Percentiles rank a stretch among this genome's conserved stretches.
Evolutionary conservation across 2,888 invertebrate genomes (phyloP).

Genomic region (Notodonta ziczac): DNA sequence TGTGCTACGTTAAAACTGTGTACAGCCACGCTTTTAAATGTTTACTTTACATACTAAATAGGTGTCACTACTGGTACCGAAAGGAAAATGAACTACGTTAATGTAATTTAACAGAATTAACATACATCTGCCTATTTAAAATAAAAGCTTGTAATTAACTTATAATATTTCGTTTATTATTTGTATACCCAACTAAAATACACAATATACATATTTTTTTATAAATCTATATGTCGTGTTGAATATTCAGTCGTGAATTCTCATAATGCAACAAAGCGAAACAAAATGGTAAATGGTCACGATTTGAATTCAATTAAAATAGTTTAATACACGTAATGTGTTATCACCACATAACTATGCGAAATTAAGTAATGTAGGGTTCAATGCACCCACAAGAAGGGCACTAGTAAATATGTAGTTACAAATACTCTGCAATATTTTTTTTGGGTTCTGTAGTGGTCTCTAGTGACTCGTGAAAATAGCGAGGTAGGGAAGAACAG

Average conservation of each 20-base stretch:
- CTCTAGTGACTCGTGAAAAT: too few relatives aligned
- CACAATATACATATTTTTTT: not conserved
- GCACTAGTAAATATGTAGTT: not conserved
- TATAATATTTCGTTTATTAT: too few relatives aligned
- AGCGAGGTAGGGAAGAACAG: too few relatives aligned
- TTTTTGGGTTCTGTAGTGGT: too few relatives aligned
- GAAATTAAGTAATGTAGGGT: constrained; percentile 2
- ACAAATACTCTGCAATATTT: not conserved
- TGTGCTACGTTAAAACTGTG: not conserved
- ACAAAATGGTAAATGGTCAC: constrained; percentile 26
- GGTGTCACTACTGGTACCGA: constrained; percentile 1
- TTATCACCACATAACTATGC: not conserved
- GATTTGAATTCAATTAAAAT: constrained; percentile 31
- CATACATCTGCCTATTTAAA: too few relatives aligned
- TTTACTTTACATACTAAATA: not conserved
- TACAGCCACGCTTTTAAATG: not conserved
- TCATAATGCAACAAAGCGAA: constrained; percentile 28
- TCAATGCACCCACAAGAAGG: not conserved
- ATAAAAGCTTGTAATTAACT: too few relatives aligned
- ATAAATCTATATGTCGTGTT: not conserved
- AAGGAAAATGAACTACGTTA: too few relatives aligned
- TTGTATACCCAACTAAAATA: too few relatives aligned
- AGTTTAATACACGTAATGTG: constrained; percentile 25
- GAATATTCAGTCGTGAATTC: constrained; percentile 24
- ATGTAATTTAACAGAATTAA: too few relatives aligned